Conservation (phyloP, 2,797 vertebrate species). For the Moxostoma hubbsi region DNA sequence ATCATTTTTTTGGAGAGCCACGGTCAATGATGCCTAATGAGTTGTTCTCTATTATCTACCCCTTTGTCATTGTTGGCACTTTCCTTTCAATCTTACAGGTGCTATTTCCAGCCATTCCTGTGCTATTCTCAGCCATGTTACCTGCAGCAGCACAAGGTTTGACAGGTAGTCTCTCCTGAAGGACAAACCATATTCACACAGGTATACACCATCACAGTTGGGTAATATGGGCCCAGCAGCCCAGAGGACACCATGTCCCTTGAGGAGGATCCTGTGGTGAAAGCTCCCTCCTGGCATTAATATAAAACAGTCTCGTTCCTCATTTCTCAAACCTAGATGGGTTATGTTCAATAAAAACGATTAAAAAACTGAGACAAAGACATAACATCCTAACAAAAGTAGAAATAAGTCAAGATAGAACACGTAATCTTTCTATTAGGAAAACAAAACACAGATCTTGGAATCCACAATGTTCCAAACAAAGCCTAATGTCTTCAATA, state of each 20-base stretch:
- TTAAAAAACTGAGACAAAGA: too few species aligned
- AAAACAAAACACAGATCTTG: background rate
- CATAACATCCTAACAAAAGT: too few species aligned
- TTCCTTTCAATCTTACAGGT: slow-evolving; percentile 17
- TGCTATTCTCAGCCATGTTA: slow-evolving; percentile 47
- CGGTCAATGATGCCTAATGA: slow-evolving; percentile 10
- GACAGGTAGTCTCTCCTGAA: slow-evolving; percentile 41
- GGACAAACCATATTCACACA: slow-evolving; percentile 31
- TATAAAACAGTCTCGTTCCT: slow-evolving; percentile 30
- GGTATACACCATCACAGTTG: slow-evolving; percentile 18
- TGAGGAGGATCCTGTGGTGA: slow-evolving; percentile 27
- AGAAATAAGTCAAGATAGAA: too few species aligned
- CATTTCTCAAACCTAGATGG: slow-evolving; percentile 28
- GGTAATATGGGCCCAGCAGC: slow-evolving; percentile 41
- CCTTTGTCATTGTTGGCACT: slow-evolving; percentile 31
- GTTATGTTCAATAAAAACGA: too few species aligned
- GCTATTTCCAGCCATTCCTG: slow-evolving; percentile 34
- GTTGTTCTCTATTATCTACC: slow-evolving; percentile 8
- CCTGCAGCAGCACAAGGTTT: slow-evolving; percentile 29
- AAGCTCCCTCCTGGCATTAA: slow-evolving; percentile 21
- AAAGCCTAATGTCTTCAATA: background rate
- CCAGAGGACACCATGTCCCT: slow-evolving; percentile 33
- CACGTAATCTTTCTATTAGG: background rate
- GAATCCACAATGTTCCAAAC: background rate
- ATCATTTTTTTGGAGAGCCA: slow-evolving; percentile 4